A percentile compares a stretch with the other conserved stretches of the same genome.
Evolutionary conservation across 2,113 vertebrate genomes (phyloP).

Genomic region (Nothobranchius furzeri): DNA sequence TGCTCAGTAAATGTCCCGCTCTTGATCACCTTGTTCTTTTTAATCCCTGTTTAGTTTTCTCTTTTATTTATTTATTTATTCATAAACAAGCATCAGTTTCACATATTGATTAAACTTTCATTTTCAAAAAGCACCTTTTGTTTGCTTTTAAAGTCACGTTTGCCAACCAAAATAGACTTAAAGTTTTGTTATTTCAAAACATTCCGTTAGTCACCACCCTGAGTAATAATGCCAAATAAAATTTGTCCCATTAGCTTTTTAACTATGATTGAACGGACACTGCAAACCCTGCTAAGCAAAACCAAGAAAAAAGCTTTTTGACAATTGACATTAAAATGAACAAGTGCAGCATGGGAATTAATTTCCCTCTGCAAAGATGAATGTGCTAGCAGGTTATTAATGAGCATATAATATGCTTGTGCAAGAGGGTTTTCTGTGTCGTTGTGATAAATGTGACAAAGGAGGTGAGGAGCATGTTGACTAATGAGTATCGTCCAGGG

Average conservation of each 20-base stretch:
- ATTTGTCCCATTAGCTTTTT: slow-evolving; percentile 46
- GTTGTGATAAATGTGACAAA: slow-evolving; percentile 91
- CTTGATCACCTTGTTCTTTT: slow-evolving; percentile 98
- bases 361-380: slow-evolving; percentile 79
- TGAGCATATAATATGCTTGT: slow-evolving; percentile 87
- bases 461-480: slow-evolving; percentile 83
- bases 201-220: slow-evolving; percentile 7
- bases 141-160: slow-evolving; percentile 29
- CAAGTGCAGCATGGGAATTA: slow-evolving; percentile 65
- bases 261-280: slow-evolving; percentile 53
- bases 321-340: slow-evolving; percentile 70
- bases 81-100: slow-evolving; percentile 85
- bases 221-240: slow-evolving; percentile 47
- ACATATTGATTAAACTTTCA: slow-evolving; percentile 51
- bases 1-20: slow-evolving; percentile 97
- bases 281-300: slow-evolving; percentile 38
- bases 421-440: slow-evolving; percentile 87
- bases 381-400: slow-evolving; percentile 89
- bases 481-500: slow-evolving; percentile 78
- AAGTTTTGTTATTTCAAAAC: slow-evolving; percentile 24
- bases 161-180: slow-evolving; percentile 2
- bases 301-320: slow-evolving; percentile 52
- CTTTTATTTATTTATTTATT: slow-evolving; percentile 34
- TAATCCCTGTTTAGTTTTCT: slow-evolving; percentile 89
- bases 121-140: slow-evolving; percentile 38